Base-by-base conservation (phyloP, 2,797 vertebrate genomes). In the Masticophis lateralis region DNA sequence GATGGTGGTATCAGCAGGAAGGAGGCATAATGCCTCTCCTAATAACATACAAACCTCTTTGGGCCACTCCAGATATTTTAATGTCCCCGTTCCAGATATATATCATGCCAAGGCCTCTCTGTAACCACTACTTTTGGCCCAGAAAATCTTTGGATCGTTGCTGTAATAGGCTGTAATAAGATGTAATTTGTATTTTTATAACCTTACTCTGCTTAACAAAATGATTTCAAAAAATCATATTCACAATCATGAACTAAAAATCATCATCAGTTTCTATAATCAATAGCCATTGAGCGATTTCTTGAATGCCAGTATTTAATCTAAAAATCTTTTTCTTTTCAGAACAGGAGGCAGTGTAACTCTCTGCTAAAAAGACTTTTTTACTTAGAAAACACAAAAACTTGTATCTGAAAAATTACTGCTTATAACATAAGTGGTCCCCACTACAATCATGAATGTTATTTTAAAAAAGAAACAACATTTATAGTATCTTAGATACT, bases 401-500 rank as follows among this genome's bases (percentile, higher is more conserved):
- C 0, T 57, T 86, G 56, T 8, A 28, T 4, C 63, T 59, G 43
- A 93, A 79, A 1, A 95, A 88, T 92, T 91, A 88, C 0, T 93
- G 43, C 32, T 92, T 90, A 86, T n/a, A 79, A 87, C 94, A 91
- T 91, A 4, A 89, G 37, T 79, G 22, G 89, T 92, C 91, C 94
- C 66, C 74, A 14, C 87, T 91, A 79, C 56, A 74, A 20, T 32
- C 83, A 37, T 47, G 37, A 55, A 37, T 94, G 25, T 20, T 91
- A 60, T 13, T 12, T 93, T 43, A 91, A 90, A 92, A 90, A 92
- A 90, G 60, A 37, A 37, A 74, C 88, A 92, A 60, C 74, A 86
- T 90, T 94, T 90, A 92, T 32, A 59, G 87, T 93, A 47, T 83
- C 90, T 66, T 83, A 47, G 63, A 61, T 91, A 89, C 66, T n/a